Base-by-base conservation (phyloP, 2,888 invertebrate species). In the Esperia sulphurella region DNA sequence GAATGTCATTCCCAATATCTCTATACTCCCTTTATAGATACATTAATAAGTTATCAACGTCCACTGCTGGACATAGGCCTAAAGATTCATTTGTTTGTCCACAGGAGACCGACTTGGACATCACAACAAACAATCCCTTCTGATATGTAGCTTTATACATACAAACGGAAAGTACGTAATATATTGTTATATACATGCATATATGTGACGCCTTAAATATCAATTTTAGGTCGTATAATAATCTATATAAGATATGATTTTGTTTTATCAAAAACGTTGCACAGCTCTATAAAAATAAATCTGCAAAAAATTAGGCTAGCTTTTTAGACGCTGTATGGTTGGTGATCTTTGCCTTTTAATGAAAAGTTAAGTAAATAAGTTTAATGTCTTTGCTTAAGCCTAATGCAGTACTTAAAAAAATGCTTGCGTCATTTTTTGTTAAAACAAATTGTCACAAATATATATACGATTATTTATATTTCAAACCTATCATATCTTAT, bases 111-210 rank as follows among this genome's bases (percentile, higher is more conserved):
- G 47, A 55, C 58, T 51, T 58, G 57, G 64, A 62, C 55, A 55
- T 45, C 49, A 55, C 61, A 53, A 57, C 60, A 46, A 57, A 54
- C 54, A 54, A 59, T 43, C 59, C 59, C n/a, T 56, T 61, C 57
- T 60, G 51, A 64, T 41, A 21, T 42, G 31, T 31, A 33, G 46
- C 43, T 40, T 53, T 21, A 48, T 38, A 54, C 39, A 46, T 30
- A 53, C 43, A 48, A 48, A 41, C 41, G 35, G 21, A 21, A 2
- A 21, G 21, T 38, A 30, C 43, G 14, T 35, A 42, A 40, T 53
- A 44, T 51, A 48, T 53, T 52, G 52, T 51, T 46, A 46, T 53
- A 46, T 48, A 49, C 21, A 21, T 5, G 5, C 5, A 21, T 40
- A 47, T 49, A 41, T 50, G 10, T 40, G 12, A 51, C 50, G 53